Evolutionary conservation across 2,113 vertebrate genomes (phyloP).

Genomic region (Ictalurus furcatus): DNA sequence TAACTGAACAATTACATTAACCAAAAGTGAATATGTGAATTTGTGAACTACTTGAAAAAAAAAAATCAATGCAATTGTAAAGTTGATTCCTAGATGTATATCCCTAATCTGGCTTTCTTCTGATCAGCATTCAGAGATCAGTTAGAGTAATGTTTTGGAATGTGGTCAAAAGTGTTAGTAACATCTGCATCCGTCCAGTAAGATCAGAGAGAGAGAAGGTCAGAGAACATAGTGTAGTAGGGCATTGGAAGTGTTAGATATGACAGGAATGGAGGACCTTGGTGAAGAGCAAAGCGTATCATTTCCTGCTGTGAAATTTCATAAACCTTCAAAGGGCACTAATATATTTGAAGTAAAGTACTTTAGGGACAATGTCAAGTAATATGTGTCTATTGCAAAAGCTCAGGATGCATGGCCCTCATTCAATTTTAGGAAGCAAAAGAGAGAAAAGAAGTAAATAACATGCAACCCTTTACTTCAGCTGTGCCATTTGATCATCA

Average conservation of each 20-base stretch:
- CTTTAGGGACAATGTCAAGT: constrained; percentile 21
- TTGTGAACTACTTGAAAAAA: constrained; percentile 1
- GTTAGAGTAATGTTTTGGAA: constrained; percentile 12
- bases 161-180: constrained; percentile 18
- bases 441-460: constrained; percentile 9
- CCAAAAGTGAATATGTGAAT: constrained; percentile 30
- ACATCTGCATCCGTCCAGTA: constrained; percentile 1
- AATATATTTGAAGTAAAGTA: constrained; percentile 25
- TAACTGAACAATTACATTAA: not conserved
- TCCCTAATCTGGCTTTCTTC: not conserved
- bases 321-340: constrained; percentile 16
- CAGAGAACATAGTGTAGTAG: constrained; percentile 21
- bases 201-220: constrained; percentile 8
- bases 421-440: constrained; percentile 44
- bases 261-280: constrained; percentile 25
- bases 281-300: constrained; percentile 10
- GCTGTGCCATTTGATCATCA: constrained; percentile 9
- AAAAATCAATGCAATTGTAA: constrained; percentile 21
- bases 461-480: constrained; percentile 27
- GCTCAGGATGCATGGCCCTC: constrained; percentile 45
- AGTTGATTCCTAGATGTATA: constrained; percentile 6
- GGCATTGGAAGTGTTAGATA: not conserved
- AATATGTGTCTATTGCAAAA: constrained; percentile 19
- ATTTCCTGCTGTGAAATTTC: constrained; percentile 32
- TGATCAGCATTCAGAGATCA: constrained; percentile 21